Evolutionary conservation across 37 sponge, comb jelly and placozoan genomes (phyloP).

Genomic region (Theonella swinhoei): DNA sequence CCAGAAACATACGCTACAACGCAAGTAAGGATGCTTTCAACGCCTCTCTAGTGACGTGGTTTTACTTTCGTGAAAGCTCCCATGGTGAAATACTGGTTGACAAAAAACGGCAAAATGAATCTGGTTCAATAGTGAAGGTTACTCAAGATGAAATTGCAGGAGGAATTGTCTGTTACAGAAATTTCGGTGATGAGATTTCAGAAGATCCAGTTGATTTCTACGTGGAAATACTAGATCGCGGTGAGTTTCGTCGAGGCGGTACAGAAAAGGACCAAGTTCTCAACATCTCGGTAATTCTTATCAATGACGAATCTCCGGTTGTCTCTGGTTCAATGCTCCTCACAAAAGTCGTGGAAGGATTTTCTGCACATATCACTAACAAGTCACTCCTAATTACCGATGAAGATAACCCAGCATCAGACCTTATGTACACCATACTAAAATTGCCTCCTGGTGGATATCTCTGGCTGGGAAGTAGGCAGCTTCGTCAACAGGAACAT

Average conservation of each 20-base stretch:
- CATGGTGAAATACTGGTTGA: neutral
- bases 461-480: neutral
- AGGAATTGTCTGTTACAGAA: conserved; percentile 42
- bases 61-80: neutral
- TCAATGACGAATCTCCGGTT: conserved; percentile 53
- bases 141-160: conserved; percentile 13
- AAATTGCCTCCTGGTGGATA: neutral
- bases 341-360: conserved; percentile 16
- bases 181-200: conserved; percentile 31
- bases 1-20: conserved; percentile 66
- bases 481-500: neutral
- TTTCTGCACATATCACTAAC: neutral
- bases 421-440: conserved; percentile 7
- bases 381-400: conserved; percentile 35
- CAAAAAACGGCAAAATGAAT: neutral
- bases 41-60: neutral
- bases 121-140: neutral
- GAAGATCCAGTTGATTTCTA: conserved; percentile 12
- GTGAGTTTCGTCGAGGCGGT: neutral
- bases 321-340: neutral
- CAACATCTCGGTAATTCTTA: conserved; percentile 1
- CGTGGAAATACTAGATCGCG: neutral
- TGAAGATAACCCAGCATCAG: conserved; percentile 41
- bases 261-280: neutral
- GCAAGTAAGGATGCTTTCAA: conserved; percentile 26